phyloP scores from a whole-genome alignment of 2,888 invertebrate genomes.

The Tetanocera ferruginea region DNA sequence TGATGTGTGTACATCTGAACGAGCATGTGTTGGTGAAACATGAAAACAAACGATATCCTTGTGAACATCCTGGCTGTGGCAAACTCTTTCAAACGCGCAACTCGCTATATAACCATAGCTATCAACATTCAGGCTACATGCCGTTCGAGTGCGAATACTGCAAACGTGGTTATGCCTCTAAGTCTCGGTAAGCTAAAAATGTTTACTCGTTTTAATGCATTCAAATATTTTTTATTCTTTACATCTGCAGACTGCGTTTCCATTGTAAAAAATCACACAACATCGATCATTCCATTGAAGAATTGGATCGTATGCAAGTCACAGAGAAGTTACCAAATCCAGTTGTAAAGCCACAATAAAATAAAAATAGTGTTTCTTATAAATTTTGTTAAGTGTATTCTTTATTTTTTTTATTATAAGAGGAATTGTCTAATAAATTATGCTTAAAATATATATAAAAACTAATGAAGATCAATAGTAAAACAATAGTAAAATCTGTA shows the following conservation, averaged over 20 bases:
- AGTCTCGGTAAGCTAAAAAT: constrained; percentile 42
- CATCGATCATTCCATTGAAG: constrained; percentile 42
- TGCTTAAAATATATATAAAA: no score
- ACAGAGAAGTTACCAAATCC: constrained; percentile 35
- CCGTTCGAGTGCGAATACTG: constrained; percentile 51
- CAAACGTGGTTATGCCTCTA: constrained; percentile 43
- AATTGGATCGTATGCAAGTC: constrained; percentile 49
- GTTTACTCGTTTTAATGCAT: not conserved
- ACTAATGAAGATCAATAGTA: no score
- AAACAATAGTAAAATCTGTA: no score
- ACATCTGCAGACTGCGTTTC: constrained; percentile 47
- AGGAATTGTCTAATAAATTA: no score
- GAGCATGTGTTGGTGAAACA: constrained; percentile 49
- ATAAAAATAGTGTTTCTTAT: not conserved
- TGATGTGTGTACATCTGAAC: constrained; percentile 50
- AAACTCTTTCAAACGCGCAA: constrained; percentile 49
- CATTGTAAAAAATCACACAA: constrained; percentile 46
- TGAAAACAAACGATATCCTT: constrained; percentile 50
- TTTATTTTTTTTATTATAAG: no score
- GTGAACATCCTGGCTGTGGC: constrained; percentile 46
- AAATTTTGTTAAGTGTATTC: not conserved
- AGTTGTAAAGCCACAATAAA: constrained; percentile 25
- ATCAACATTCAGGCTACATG: constrained; percentile 47
- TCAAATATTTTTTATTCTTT: not conserved
- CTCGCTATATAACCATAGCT: constrained; percentile 49